Evolutionary conservation across 2,113 vertebrate species (phyloP).

Genomic region (Mus spicilegus): DNA sequence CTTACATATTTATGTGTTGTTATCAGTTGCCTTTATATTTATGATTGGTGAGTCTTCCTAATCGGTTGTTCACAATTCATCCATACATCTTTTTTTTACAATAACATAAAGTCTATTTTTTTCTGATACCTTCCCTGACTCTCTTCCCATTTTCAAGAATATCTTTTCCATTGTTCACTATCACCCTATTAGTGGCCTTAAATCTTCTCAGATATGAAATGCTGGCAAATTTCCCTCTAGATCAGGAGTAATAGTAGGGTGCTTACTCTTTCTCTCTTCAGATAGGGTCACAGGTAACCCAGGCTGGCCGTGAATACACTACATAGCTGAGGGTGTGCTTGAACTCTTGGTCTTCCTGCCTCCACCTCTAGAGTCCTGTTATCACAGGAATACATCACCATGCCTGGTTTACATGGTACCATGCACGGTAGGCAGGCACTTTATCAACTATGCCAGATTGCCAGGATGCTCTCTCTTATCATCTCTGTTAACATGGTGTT

Average conservation of each 20-base stretch:
- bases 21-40: background rate
- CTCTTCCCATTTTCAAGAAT: background rate
- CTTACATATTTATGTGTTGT: background rate
- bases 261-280: background rate
- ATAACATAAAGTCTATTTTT: background rate
- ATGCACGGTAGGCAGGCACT: background rate
- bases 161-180: background rate
- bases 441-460: too few species aligned
- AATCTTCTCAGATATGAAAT: background rate
- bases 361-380: background rate
- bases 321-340: background rate
- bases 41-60: background rate
- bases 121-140: background rate
- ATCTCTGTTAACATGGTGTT: rapidly evolving
- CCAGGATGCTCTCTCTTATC: background rate
- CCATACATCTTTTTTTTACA: background rate
- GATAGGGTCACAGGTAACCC: background rate
- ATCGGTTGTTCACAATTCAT: background rate
- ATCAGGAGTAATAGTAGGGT: background rate
- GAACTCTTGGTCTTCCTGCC: background rate
- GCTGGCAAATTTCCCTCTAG: background rate
- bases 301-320: background rate
- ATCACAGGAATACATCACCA: background rate
- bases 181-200: background rate
- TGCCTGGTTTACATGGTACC: background rate